Conservation (phyloP, 1,140 invertebrate genomes). For the Metaphire vulgaris region DNA sequence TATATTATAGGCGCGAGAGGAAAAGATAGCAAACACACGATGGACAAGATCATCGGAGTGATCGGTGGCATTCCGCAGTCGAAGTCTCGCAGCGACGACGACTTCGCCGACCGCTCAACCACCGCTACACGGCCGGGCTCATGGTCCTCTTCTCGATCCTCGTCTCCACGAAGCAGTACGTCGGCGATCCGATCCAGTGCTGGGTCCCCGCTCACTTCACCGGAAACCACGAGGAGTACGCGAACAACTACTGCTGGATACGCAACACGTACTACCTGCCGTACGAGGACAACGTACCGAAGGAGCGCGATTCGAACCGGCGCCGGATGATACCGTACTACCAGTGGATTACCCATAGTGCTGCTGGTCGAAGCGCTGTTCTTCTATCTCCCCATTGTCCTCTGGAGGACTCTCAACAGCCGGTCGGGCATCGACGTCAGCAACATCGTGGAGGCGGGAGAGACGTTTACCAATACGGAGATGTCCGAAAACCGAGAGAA, state of each 20-base stretch:
- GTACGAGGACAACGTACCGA: constrained; percentile 40
- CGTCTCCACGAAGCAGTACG: constrained; percentile 56
- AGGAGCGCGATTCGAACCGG: constrained; percentile 36
- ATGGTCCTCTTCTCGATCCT: constrained; percentile 56
- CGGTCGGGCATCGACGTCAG: constrained; percentile 53
- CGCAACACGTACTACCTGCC: too few relatives aligned
- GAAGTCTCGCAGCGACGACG: constrained; percentile 55
- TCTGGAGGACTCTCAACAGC: constrained; percentile 55
- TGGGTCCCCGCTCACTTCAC: constrained; percentile 54
- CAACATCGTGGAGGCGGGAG: constrained; percentile 29
- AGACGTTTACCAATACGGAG: constrained; percentile 27
- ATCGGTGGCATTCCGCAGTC: constrained; percentile 47
- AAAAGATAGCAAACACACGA: too few relatives aligned
- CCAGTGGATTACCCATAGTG: constrained; percentile 59
- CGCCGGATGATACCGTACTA: constrained; percentile 53
- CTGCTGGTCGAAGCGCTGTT: constrained; percentile 56
- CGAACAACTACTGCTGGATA: too few relatives aligned
- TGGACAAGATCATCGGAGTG: constrained; percentile 51
- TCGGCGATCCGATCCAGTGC: constrained; percentile 56
- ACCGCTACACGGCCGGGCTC: constrained; percentile 56
- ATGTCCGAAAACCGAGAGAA: constrained; percentile 27
- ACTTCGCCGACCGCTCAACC: constrained; percentile 57
- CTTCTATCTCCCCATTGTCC: constrained; percentile 58
- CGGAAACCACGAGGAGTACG: constrained; percentile 53
- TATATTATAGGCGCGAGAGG: too few relatives aligned